These are phyloP conservation scores for Cettia cetti DNA, from an alignment of 2,113 vertebrate species.

Conservation along the genomic window DNA sequence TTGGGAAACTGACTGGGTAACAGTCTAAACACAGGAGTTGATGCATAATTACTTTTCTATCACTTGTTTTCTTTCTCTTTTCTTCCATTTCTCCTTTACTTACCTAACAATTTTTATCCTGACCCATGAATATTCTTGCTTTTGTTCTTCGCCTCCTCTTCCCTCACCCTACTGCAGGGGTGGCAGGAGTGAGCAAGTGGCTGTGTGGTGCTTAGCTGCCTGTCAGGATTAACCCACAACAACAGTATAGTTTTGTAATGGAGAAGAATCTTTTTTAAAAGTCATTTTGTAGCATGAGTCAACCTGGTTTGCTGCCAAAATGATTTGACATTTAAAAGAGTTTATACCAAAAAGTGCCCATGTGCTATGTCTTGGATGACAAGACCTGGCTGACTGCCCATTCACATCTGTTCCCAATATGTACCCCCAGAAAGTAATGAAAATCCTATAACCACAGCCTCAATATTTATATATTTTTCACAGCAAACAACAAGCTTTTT, in stretches of 20 bases:
- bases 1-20: background rate
- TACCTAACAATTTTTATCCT: background rate
- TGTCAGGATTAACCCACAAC: background rate
- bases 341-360: background rate
- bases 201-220: background rate
- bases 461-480: background rate
- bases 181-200: background rate
- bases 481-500: conserved; percentile 30
- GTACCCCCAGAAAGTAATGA: background rate
- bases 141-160: background rate
- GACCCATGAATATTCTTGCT: background rate
- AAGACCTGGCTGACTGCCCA: background rate
- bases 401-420: conserved; percentile 29
- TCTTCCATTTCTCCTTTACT: background rate
- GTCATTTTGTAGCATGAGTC: background rate
- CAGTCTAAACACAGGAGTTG: background rate
- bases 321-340: background rate
- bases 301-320: background rate
- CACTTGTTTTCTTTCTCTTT: background rate
- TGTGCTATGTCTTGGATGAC: background rate
- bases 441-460: conserved; percentile 20
- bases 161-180: background rate
- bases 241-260: background rate
- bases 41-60: background rate
- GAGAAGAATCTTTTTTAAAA: background rate